Base-by-base conservation (phyloP, 2,797 vertebrate genomes). In the Siniperca undulata region DNA sequence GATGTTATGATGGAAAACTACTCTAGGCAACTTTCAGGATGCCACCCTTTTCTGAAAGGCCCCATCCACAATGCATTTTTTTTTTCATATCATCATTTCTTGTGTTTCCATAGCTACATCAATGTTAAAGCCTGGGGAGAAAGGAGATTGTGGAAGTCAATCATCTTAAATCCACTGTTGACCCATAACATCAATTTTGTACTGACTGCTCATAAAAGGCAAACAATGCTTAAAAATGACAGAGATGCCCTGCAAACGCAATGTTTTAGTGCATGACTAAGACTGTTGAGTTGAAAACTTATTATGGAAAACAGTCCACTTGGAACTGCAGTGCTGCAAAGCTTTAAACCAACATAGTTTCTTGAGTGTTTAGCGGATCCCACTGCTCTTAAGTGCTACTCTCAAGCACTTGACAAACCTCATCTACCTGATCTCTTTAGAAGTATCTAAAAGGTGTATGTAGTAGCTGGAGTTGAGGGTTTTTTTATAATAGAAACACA, bases 371-470 rank as follows among this genome's bases (percentile, higher is more conserved):
- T 64, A 72, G 64, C 20, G 70, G 44, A 70, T 85, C 81, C 38
- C 50, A 66, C 68, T 70, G 74, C 78, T 88, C 62, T 75, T 70
- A 69, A 82, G 79, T 77, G 67, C 62, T 59, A 3, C 59, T 75
- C 66, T 86, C 48, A 65, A 83, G 68, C 68, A 64, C 84, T 77
- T 62, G 74, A 80, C 66, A 24, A 61, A 81, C 48, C 52, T 86
- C 70, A 24, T 70, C 44, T 78, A 77, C 67, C 76, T 66, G n/a
- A 17, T 72, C 61, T 62, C 69, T 65, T 34, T 40, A 14, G 48
- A 76, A 69, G 22, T 74, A 48, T 72, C 12, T 38, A 16, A 44
- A 22, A 7, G 12, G 12, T 61, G 19, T n/a, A 60, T 44, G 40
- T 55, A 42, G 38, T 46, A 17, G 24, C 27, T 19, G 13, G 36